Conservation (phyloP, 2,797 vertebrate genomes). For the Leucoraja ocellata region DNA sequence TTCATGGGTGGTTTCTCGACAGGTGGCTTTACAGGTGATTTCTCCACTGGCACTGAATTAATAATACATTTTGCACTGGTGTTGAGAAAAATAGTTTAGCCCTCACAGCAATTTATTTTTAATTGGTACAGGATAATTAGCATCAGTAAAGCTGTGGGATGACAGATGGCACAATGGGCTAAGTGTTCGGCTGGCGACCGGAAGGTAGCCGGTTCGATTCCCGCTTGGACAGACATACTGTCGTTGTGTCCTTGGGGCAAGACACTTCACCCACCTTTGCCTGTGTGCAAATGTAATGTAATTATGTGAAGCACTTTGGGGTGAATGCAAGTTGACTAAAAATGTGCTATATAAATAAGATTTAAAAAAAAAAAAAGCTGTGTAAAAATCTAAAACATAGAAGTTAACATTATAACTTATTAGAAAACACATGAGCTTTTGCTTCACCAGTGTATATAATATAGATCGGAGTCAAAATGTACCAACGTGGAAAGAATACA, state of each 20-base stretch:
- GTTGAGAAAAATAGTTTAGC: background rate
- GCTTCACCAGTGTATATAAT: background rate
- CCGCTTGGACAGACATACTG: too few species aligned
- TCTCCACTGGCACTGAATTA: background rate
- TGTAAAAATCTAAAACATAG: background rate
- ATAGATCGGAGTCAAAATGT: background rate
- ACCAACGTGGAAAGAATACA: background rate
- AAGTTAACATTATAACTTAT: background rate
- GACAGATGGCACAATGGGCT: too few species aligned
- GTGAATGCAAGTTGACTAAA: too few species aligned
- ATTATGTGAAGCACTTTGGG: too few species aligned
- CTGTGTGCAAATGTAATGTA: too few species aligned
- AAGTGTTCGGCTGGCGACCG: too few species aligned
- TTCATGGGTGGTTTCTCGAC: too few species aligned
- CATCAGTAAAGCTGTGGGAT: background rate
- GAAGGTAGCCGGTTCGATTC: too few species aligned
- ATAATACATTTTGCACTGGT: background rate
- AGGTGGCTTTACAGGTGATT: too few species aligned
- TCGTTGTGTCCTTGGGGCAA: too few species aligned
- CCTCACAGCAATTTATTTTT: background rate
- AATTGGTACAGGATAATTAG: background rate
- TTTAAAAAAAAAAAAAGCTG: background rate
- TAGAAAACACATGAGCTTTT: background rate
- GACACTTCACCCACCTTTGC: too few species aligned
- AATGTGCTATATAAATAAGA: too few species aligned